Evolutionary conservation across 2,888 invertebrate species (phyloP).

Genomic region (Rhopalosiphum nymphaeae): DNA sequence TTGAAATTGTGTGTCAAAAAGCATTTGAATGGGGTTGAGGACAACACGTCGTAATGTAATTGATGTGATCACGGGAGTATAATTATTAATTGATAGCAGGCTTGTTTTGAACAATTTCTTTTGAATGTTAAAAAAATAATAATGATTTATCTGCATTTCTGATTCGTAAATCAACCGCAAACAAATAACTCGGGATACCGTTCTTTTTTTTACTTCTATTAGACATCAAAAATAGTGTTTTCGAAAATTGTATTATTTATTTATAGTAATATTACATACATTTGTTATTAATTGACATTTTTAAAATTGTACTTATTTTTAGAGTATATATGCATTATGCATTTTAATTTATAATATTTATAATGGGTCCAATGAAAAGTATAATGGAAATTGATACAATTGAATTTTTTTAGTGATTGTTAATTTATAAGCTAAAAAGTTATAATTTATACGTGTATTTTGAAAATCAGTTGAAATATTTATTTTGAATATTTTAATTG

Average conservation of each 20-base stretch:
- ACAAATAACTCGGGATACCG: not conserved
- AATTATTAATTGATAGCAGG: not conserved
- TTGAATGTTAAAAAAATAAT: not conserved
- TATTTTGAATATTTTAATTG: not conserved
- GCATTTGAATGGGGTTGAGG: not conserved
- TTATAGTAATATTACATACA: not conserved
- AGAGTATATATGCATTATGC: not conserved
- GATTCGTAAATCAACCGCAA: not conserved
- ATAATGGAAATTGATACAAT: not conserved
- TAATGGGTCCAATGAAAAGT: not conserved
- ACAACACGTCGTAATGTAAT: not conserved
- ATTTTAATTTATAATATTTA: not conserved
- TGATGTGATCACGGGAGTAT: not conserved
- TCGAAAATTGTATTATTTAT: not conserved
- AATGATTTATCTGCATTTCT: not conserved
- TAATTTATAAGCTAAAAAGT: not conserved
- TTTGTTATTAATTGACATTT: not conserved
- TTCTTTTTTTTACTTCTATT: not conserved
- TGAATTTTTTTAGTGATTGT: not conserved
- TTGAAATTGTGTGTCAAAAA: not conserved
- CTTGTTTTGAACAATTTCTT: not conserved
- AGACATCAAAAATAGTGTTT: not conserved
- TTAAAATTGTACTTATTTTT: not conserved
- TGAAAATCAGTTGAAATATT: not conserved
- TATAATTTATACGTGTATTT: not conserved